These are phyloP conservation scores for Caenorhabditis panamensis DNA, from an alignment of 2,888 invertebrate genomes.

Conservation along the genomic window DNA sequence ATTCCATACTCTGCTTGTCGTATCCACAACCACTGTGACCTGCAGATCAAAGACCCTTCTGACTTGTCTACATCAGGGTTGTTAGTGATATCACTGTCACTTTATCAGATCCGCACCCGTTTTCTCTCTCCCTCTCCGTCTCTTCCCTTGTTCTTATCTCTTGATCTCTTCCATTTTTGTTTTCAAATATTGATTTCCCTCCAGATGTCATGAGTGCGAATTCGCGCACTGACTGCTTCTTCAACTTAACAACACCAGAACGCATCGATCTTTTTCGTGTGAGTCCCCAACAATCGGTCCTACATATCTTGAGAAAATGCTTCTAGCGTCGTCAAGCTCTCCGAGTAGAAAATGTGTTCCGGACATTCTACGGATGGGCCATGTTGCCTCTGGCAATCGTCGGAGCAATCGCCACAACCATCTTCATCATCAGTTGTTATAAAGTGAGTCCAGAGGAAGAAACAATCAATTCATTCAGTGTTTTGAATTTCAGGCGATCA, in stretches of 20 bases:
- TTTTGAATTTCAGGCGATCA: conserved; percentile 70
- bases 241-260: conserved; percentile 73
- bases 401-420: conserved; percentile 70
- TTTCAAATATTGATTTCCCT: background rate
- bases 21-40: no score
- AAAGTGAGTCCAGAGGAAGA: conserved; percentile 37
- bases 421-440: conserved; percentile 75
- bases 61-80: background rate
- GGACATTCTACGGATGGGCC: conserved; percentile 77
- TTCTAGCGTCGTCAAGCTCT: conserved; percentile 72
- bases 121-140: conserved; percentile 11
- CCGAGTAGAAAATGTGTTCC: conserved; percentile 73
- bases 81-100: background rate
- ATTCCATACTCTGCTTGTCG: no score
- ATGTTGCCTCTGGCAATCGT: conserved; percentile 74
- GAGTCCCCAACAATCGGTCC: background rate
- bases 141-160: background rate
- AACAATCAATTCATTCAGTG: background rate
- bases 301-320: background rate
- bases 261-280: conserved; percentile 74
- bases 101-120: background rate
- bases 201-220: conserved; percentile 67
- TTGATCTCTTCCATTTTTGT: conserved; percentile 5
- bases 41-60: background rate
- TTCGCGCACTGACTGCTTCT: conserved; percentile 74